These are phyloP conservation scores for Echiichthys vipera DNA, from an alignment of 2,797 vertebrate species.

Conservation along the genomic window DNA sequence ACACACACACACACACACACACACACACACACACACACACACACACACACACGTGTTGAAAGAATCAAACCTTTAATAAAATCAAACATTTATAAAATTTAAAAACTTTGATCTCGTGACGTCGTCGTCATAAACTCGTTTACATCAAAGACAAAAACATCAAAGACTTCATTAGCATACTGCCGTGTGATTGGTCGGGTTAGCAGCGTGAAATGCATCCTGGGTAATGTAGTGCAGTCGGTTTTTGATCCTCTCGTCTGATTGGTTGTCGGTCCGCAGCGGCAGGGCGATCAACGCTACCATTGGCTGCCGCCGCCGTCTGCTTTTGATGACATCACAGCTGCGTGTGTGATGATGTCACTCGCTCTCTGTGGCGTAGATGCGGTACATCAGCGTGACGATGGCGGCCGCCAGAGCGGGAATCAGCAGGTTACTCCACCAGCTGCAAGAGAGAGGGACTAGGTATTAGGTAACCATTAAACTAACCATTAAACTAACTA, in stretches of 20 bases:
- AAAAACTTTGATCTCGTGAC: too few species aligned
- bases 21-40: too few species aligned
- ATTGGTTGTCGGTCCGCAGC: background rate
- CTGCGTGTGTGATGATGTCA: slow-evolving; percentile 57
- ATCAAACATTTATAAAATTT: too few species aligned
- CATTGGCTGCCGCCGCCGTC: too few species aligned
- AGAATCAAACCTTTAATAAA: too few species aligned
- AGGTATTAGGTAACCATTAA: too few species aligned
- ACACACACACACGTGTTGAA: too few species aligned
- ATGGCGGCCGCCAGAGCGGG: slow-evolving; percentile 85
- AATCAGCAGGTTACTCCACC: slow-evolving; percentile 91
- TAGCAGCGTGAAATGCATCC: slow-evolving; percentile 34
- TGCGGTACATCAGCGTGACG: slow-evolving; percentile 89
- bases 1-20: too few species aligned
- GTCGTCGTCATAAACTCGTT: too few species aligned
- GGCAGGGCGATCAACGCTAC: too few species aligned
- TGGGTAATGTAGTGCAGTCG: slow-evolving; percentile 16
- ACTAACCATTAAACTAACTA: too few species aligned
- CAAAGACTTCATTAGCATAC: slow-evolving; percentile 44
- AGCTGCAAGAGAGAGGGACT: slow-evolving; percentile 82
- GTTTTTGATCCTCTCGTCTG: background rate
- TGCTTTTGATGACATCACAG: slow-evolving; percentile 45
- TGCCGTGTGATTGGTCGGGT: slow-evolving; percentile 38
- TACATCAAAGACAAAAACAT: too few species aligned
- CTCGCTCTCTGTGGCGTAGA: slow-evolving; percentile 82